Base-by-base conservation (phyloP, 2,888 invertebrate genomes). In the Lepidocyrtinus sp. region DNA sequence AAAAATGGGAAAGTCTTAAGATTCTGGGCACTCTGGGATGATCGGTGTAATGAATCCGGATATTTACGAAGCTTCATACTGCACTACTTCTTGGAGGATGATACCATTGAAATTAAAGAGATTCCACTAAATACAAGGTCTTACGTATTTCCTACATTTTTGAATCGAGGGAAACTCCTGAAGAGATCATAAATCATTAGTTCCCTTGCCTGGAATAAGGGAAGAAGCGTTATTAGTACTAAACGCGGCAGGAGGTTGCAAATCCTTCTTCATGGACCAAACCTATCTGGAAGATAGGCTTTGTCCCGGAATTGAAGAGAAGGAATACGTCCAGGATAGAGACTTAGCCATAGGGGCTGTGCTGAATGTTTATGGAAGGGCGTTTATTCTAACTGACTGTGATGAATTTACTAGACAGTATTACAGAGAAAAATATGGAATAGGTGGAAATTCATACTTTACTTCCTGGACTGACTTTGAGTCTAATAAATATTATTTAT, bases 21-120 rank as follows among this genome's bases (percentile, higher is more conserved):
- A 86, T 97, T 97, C 88, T 92, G 92, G 87, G 96, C 94, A 21
- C 95, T 94, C 88, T 97, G 97, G 97, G 96, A 97, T 87, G 96
- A 97, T 88, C 91, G 93, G 0, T 91, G 92, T 7, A 92, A 92
- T 0, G 92, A 93, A 87, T 93, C 93, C 87, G 97, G 97, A 0
- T 92, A 92, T 73, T 89, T 95, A 21, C 94, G 96, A 84, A 90
- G 93, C 86, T 89, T 97, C 77, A 93, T 95, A 87, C 90, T 97
- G 12, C 93, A 94, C 87, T 97, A 95, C 88, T 96, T 93, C 89
- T 90, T 97, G 68, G 93, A 94, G 0, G 96, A 97, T 87, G 95
- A 96, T 87, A 96, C 96, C 0, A 93, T 97, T 1, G 96, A 97
- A 88, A 93, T 97, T 3, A 93, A 93, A 86, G 96, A 96, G 89